A percentile compares a stretch with the other conserved stretches of the same genome.
Conservation (phyloP, 2,888 invertebrate species). For the Zaprionus obscuricornis region DNA sequence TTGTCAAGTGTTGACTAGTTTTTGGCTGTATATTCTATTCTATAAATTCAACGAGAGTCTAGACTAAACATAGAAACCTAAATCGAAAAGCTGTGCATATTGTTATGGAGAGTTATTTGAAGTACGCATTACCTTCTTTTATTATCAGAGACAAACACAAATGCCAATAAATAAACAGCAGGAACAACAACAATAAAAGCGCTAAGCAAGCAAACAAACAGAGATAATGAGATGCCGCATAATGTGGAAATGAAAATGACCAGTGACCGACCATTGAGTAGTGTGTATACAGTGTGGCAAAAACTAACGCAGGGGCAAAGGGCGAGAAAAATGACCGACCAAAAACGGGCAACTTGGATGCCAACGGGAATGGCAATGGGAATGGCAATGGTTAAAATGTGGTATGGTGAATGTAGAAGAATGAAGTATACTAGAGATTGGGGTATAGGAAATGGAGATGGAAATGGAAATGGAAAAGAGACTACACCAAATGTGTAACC, state of each 20-base stretch:
- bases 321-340: slow-evolving; percentile 57
- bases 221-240: slow-evolving; percentile 76
- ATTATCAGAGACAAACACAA: slow-evolving; percentile 43
- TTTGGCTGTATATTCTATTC: slow-evolving; percentile 36
- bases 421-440: background rate
- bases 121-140: slow-evolving; percentile 54
- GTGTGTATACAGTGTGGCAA: background rate
- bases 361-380: background rate
- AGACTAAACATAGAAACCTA: background rate
- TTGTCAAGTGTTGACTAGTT: slow-evolving; percentile 28
- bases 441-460: background rate
- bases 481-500: slow-evolving; percentile 63
- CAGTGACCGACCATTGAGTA: slow-evolving; percentile 22
- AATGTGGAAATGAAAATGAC: slow-evolving; percentile 74
- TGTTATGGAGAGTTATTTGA: slow-evolving; percentile 38
- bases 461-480: slow-evolving; percentile 8
- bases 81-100: slow-evolving; percentile 10
- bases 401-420: background rate
- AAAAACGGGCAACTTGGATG: slow-evolving; percentile 39
- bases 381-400: slow-evolving; percentile 6
- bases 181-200: slow-evolving; percentile 28
- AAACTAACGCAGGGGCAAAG: background rate
- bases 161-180: slow-evolving; percentile 50
- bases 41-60: slow-evolving; percentile 31
- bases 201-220: slow-evolving; percentile 61